Base-by-base conservation (phyloP, 2,888 invertebrate genomes). In the Taphrorychus bicolor region DNA sequence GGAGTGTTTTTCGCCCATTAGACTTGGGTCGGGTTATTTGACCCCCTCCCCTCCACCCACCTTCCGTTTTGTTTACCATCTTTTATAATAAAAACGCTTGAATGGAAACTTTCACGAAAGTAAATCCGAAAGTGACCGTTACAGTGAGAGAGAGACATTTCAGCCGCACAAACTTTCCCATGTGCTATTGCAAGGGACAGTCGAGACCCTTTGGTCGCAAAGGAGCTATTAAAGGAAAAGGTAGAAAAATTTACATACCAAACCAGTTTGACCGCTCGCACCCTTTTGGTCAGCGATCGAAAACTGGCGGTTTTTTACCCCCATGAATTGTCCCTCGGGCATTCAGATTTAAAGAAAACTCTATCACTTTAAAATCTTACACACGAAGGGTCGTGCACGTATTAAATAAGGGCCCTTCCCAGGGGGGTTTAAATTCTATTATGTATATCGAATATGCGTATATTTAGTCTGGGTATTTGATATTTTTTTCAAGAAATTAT, bases 191-290 rank as follows among this genome's bases (percentile, higher is more conserved):
- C 32, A 56, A 16, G 49, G 60, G 60, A 19, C 49, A 48, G 24
- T 19, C 18, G n/a, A 40, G 18, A 56, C 16, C 67, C 67, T 53
- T 59, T 58, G 17, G 66, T n/a, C 66, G 52, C 59, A 59, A 66
- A 61, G 42, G 22, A 11, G 23, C 66, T 54, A 66, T 66, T 66
- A 69, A 59, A 64, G 69, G 59, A 69, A 71, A 74, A 69, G 66
- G 64, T 70, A 59, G 58, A 58, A 66, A 75, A 74, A 80, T 79
- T 79, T 75, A 75, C 79, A 80, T 80, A 79, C 74, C 71, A 77
- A 78, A 80, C 79, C 77, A 74, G 79, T 79, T 77, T 77, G 78
- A 78, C 79, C 77, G 77, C 76, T 79, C 77, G 73, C 65, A 73
- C 74, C 76, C 78, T 75, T 76, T 70, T 73, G 69, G 69, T 69